A percentile compares a stretch with the other conserved stretches of the same genome.
Conservation (phyloP, 2,113 vertebrate genomes). For the Pipa parva region DNA sequence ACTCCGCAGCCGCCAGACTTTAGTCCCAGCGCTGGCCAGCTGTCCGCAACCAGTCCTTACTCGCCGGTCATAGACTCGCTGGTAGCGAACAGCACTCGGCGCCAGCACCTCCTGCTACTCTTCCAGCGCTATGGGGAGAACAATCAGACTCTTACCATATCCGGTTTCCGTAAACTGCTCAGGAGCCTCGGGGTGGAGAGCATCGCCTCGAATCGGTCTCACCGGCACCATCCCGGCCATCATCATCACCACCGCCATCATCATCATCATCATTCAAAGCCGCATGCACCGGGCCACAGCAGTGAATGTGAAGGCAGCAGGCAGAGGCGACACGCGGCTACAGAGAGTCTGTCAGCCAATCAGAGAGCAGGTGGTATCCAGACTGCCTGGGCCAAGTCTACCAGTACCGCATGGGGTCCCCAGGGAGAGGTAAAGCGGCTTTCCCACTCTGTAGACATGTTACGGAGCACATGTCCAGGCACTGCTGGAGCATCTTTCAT, state of each 20-base stretch:
- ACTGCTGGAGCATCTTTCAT: no score
- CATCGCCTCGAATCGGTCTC: slow-evolving; percentile 26
- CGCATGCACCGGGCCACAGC: slow-evolving; percentile 45
- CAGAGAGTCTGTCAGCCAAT: background rate
- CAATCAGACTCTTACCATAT: slow-evolving; percentile 74
- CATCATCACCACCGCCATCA: slow-evolving; percentile 51
- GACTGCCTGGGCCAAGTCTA: no score
- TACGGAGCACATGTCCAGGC: background rate
- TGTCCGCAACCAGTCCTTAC: background rate
- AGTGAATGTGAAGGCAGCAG: slow-evolving; percentile 51
- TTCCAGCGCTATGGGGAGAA: slow-evolving; percentile 89
- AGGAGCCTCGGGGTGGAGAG: slow-evolving; percentile 75
- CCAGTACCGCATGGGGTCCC: background rate
- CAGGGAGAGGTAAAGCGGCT: slow-evolving; percentile 10
- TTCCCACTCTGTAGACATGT: no score
- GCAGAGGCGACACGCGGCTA: slow-evolving; percentile 24
- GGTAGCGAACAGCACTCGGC: slow-evolving; percentile 66
- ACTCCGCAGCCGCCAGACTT: background rate
- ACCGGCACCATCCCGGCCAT: slow-evolving; percentile 28
- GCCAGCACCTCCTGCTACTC: slow-evolving; percentile 79
- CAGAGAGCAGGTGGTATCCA: background rate
- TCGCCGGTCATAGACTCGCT: background rate
- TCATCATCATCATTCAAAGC: slow-evolving; percentile 48
- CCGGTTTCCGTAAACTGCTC: slow-evolving; percentile 79
- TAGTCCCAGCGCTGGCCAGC: background rate